Base-by-base conservation (phyloP, 1,140 invertebrate species). In the Euwallacea similis region DNA sequence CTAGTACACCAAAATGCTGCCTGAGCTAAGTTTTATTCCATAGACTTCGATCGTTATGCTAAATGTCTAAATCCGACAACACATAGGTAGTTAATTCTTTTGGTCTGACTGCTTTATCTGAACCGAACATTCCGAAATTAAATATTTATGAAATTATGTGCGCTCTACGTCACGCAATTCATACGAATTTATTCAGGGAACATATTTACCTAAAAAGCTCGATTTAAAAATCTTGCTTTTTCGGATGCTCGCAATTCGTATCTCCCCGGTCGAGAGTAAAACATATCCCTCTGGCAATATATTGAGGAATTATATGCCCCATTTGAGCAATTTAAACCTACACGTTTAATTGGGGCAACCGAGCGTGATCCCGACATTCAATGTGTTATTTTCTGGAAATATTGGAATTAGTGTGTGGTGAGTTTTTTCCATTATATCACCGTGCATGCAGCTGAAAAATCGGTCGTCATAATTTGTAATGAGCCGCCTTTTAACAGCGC, bases 321-420 rank as follows among this genome's bases (percentile, higher is more conserved):
- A 68, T 68, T 68, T 68, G 66, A 61, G 66, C 66, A 61, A 68
- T 68, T 68, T 61, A 55, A 61, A 59, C 56, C 56, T 60, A 13
- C 42, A 68, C 58, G 66, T 47, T 68, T 68, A 68, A 68, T 68
- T 68, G 66, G 66, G 42, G 66, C 58, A 53, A 53, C 33, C 56
- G 46, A 60, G 66, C 44, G 44, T 68, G 64, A 66, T 66, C 7
- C 50, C 64, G 43, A 60, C 58, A 41, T 67, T 68, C 66, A 59
- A 68, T 60, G 55, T 68, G 66, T 59, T 68, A 61, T 68, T 68
- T 68, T 33, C 21, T 44, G 43, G 66, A 68, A 59, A 59, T 50
- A 50, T 50, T 13, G 46, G 46, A 50, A 13, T 50, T 13, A 50
- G 46, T 50, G 21, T 50, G 46, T 50, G 46, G 46, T 13, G 46